Base-by-base conservation (phyloP, 1,140 invertebrate species). In the Aradophagus sp. region DNA sequence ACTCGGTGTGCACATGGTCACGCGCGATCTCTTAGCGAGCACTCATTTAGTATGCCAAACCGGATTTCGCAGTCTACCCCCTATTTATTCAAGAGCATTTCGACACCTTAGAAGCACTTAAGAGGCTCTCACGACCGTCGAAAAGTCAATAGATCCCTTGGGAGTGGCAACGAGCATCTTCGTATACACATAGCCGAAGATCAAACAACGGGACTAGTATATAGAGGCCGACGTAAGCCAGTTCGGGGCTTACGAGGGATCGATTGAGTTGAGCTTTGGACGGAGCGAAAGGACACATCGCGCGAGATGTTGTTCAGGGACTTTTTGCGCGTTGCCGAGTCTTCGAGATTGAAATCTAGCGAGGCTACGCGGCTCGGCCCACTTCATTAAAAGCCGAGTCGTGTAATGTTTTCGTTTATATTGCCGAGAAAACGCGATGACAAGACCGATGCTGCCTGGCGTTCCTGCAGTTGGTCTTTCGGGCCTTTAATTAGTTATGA, bases 11-110 rank as follows among this genome's bases (percentile, higher is more conserved):
- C 63, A 34, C 20, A 36, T 68, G 63, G 35, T 72, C 58, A 66
- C 59, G 68, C 50, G 56, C 27, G 50, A 58, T 55, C 56, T 52
- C 66, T 59, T 65, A 59, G 56, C 44, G 55, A 45, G 13, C 16
- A 59, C 72, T 74, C 69, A 73, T 74, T 74, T 73, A 63, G 72
- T 72, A 78, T 76, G 71, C 74, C 58, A 42, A 71, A 67, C 65
- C 70, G 76, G 72, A 75, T 76, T 80, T 80, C 77, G 62, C 80
- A 78, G 76, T 79, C 74, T 79, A 77, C 73, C 77, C 75, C 67
- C 80, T 78, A 81, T 80, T 81, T 83, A 82, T 83, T 81, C 75
- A 74, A 76, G 74, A 75, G 72, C 61, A 69, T 76, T 73, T 76
- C 77, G 73, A 76, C 77, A 79, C 75, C 75, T 79, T 66, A 45